Conservation (phyloP, 2,888 invertebrate species). For the Rugalucina vietnamica region DNA sequence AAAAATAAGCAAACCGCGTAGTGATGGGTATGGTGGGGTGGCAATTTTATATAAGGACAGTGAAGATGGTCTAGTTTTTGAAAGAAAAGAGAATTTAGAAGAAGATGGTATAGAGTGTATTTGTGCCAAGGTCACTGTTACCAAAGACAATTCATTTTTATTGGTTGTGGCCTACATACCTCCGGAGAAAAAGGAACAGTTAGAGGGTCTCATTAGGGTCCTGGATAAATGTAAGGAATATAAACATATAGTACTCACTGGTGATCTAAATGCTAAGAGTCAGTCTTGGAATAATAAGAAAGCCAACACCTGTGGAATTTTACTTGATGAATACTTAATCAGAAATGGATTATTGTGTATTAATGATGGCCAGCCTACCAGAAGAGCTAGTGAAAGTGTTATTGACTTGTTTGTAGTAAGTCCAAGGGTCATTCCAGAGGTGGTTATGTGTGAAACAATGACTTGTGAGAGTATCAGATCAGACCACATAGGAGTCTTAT, state of each 20-base stretch:
- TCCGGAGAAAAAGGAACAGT: background rate
- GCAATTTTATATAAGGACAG: background rate
- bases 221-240: background rate
- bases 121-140: background rate
- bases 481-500: background rate
- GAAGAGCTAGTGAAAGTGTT: constrained; percentile 12
- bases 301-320: background rate
- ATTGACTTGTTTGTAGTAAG: constrained; percentile 17
- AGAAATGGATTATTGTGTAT: background rate
- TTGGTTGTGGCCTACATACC: background rate
- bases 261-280: background rate
- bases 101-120: background rate
- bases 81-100: background rate
- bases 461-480: constrained; percentile 1
- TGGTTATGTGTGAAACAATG: constrained; percentile 19
- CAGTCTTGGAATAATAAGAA: background rate
- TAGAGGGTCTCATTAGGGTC: background rate
- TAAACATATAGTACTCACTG: background rate
- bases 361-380: constrained; percentile 1
- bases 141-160: background rate
- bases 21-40: background rate
- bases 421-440: constrained; percentile 2
- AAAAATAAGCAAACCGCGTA: background rate
- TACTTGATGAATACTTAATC: background rate
- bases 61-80: background rate